Percentiles rank a stretch among this genome's conserved stretches.
Evolutionary conservation across 37 sponge, comb jelly and placozoan genomes (phyloP).

Genomic region (Geodia barretti): DNA sequence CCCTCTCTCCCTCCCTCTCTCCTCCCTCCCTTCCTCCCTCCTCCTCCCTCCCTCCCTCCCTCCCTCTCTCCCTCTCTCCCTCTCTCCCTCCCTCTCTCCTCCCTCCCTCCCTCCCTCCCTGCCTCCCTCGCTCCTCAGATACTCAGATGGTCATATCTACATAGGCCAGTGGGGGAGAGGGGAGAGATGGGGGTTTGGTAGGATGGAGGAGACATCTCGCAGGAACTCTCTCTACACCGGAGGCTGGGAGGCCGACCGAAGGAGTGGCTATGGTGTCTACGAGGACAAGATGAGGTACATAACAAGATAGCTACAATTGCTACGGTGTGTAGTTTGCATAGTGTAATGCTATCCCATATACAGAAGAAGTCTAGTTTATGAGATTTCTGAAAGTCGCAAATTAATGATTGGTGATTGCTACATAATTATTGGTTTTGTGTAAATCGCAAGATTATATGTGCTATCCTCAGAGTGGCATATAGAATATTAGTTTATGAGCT

Average conservation of each 20-base stretch:
- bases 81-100: neutral
- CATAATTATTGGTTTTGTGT: neutral
- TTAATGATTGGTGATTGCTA: too few species aligned
- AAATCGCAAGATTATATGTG: neutral
- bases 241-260: constrained; percentile 64
- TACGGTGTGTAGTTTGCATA: neutral
- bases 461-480: too few species aligned
- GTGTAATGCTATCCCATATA: neutral
- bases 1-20: too few species aligned
- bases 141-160: constrained; percentile 70
- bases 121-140: too few species aligned
- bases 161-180: constrained; percentile 65
- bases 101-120: neutral
- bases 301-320: neutral
- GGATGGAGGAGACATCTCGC: constrained; percentile 50
- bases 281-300: constrained; percentile 75
- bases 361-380: neutral
- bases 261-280: constrained; percentile 75
- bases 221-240: constrained; percentile 73
- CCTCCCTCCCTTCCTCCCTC: too few species aligned
- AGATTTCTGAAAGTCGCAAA: too few species aligned
- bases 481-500: too few species aligned
- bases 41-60: constrained; percentile 2
- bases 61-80: neutral
- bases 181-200: constrained; percentile 66